phyloP scores from a whole-genome alignment of 2,113 vertebrate species.

The Trogon melanurus region DNA sequence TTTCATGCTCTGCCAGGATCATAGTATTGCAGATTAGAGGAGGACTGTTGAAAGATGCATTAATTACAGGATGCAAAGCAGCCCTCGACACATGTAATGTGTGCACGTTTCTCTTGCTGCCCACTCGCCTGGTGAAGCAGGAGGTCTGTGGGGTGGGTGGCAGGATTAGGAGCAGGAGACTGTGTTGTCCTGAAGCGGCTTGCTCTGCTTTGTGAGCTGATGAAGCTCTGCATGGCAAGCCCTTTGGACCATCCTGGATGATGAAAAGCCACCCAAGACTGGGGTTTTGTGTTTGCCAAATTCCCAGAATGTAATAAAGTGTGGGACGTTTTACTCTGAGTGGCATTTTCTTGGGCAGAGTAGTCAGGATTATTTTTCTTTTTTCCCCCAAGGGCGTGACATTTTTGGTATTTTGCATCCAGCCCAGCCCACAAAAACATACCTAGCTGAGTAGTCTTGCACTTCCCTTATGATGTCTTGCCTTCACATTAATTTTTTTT shows the following conservation, averaged over 20 bases:
- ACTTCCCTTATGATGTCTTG: not conserved
- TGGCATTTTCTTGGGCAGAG: not conserved
- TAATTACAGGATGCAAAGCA: not conserved
- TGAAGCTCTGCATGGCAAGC: not conserved
- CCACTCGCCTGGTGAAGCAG: accelerated
- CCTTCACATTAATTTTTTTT: not conserved
- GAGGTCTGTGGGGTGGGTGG: not conserved
- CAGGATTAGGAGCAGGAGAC: not conserved
- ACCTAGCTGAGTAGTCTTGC: not conserved
- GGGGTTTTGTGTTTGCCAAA: not conserved
- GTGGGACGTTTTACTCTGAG: not conserved
- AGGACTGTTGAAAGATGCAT: not conserved
- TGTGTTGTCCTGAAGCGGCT: not conserved
- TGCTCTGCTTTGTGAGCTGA: not conserved
- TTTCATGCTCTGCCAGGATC: not conserved
- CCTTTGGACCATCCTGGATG: not conserved
- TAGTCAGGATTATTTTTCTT: not conserved
- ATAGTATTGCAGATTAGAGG: not conserved
- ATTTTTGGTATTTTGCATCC: not conserved
- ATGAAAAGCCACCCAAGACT: not conserved
- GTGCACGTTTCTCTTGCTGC: not conserved
- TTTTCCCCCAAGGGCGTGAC: not conserved
- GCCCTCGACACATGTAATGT: accelerated
- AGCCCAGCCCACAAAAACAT: not conserved
- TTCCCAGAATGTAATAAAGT: not conserved